phyloP scores from a whole-genome alignment of 2,888 invertebrate species.

The Euspilapteryx auroguttella region DNA sequence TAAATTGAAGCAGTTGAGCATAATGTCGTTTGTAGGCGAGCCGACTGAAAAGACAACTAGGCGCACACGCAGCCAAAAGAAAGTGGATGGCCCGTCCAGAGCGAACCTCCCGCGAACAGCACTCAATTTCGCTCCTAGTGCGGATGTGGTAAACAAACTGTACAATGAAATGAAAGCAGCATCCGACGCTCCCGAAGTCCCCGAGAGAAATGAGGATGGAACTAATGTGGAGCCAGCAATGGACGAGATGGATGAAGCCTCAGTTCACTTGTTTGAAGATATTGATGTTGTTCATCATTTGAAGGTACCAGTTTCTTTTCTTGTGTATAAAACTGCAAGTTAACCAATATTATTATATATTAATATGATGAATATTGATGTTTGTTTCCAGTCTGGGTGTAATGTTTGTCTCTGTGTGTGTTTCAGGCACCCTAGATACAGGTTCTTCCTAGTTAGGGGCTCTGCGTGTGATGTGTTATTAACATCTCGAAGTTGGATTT shows the following conservation, averaged over 20 bases:
- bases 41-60: slow-evolving; percentile 24
- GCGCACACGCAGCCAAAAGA: slow-evolving; percentile 10
- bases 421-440: no score
- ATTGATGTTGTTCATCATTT: slow-evolving; percentile 39
- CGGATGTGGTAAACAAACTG: slow-evolving; percentile 22
- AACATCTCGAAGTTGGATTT: no score
- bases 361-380: neutral
- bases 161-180: slow-evolving; percentile 28
- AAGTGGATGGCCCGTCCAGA: slow-evolving; percentile 18
- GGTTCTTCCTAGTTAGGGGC: no score
- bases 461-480: no score
- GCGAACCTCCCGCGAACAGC: slow-evolving; percentile 20
- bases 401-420: neutral
- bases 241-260: slow-evolving; percentile 21
- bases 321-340: no score
- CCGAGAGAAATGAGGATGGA: slow-evolving; percentile 9
- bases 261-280: slow-evolving; percentile 49
- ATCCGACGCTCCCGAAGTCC: slow-evolving; percentile 23
- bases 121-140: slow-evolving; percentile 18
- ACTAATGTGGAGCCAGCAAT: slow-evolving; percentile 7
- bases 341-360: slow-evolving; percentile 6
- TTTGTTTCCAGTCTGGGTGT: neutral
- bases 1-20: slow-evolving; percentile 42
- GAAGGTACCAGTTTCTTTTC: no score
- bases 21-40: slow-evolving; percentile 46